Base-by-base conservation (phyloP, 2,888 invertebrate genomes). In the Amblyteles armatorius region DNA sequence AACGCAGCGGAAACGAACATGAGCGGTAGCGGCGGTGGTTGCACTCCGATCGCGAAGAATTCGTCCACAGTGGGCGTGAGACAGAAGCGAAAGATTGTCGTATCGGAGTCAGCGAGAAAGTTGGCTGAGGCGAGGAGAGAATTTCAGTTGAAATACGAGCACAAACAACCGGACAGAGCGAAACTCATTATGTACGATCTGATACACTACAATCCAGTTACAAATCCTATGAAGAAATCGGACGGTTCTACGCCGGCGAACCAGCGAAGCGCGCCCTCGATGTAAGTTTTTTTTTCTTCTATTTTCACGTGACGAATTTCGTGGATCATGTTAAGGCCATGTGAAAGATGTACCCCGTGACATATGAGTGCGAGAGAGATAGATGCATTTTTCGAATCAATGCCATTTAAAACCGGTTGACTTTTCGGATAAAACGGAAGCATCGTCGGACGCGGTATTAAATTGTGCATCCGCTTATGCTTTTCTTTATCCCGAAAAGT, bases 101-200 rank as follows among this genome's bases (percentile, higher is more conserved):
- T 93, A 50, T 93, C 95, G 0, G 95, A 95, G 86, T 94, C 95
- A 85, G 94, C 94, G 29, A 90, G 95, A 88, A 94, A 95, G 93
- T 85, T 95, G 86, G 94, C 94, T 22, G 94, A 95, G 90, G 95
- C 96, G 26, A 94, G 95, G 86, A 94, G 94, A 68, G 95, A 95
- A 83, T 95, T 95, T 90, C 89, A 94, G 7, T 89, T 94, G 40
- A 95, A 95, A 88, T 95, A 95, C 90, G 94, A 94, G 72, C 93
- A 94, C 60, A 94, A 94, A 83, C 91, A 93, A 79, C 96, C 96
- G 0, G 96, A 96, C 88, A 96, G 96, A 80, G 95, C 96, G 0
- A 94, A 95, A 87, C 95, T 99, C 88, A 98, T 97, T 67, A 98
- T 99, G 98, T 97, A 97, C 88, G 98, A 99, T 94, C 95, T 98